Base-by-base conservation (phyloP, 2,888 invertebrate species). In the Drosophila sordidapex region DNA sequence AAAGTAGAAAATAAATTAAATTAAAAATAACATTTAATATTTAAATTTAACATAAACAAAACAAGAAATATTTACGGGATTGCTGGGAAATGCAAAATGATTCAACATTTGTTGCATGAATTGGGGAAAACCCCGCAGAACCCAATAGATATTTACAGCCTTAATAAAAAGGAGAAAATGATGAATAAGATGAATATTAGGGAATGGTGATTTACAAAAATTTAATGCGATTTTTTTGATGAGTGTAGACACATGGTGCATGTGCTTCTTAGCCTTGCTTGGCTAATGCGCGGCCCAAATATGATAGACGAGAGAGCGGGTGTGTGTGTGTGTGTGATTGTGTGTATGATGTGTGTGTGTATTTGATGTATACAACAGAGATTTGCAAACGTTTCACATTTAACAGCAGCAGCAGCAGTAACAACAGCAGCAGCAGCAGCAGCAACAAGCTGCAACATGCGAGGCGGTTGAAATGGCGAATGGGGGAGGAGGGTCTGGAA, bases 301-400 rank as follows among this genome's bases (percentile, higher is more conserved):
- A 87, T 86, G 85, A 87, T 86, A 85, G 85, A 85, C 79, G 81
- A 72, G 77, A 73, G 64, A 79, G 62, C 38, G 38, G 52, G 13
- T 29, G 54, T 40, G n/a, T 43, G 25, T 15, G 25, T 15, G 25
- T 40, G n/a, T 43, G 25, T 15, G 25, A 15, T 13, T 25, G 43
- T 46, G 46, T 46, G 11, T 43, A 11, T 43, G 21, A 21, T 43
- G 21, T 13, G 13, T 46, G 46, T 46, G 46, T 25, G 46, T 46
- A 15, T 46, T 46, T 46, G 46, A 46, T 73, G 83, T 75, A 73
- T 79, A 70, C 69, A 70, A 70, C 82, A 81, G 79, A 87, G 85
- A 86, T 86, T 86, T 86, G 85, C 84, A 82, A 84, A 83, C 84
- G 83, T 86, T 83, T 84, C 84, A 84, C 74, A 84, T 86, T 86